Evolutionary conservation across 2,888 invertebrate species (phyloP).

Genomic region (Torymus auratus): DNA sequence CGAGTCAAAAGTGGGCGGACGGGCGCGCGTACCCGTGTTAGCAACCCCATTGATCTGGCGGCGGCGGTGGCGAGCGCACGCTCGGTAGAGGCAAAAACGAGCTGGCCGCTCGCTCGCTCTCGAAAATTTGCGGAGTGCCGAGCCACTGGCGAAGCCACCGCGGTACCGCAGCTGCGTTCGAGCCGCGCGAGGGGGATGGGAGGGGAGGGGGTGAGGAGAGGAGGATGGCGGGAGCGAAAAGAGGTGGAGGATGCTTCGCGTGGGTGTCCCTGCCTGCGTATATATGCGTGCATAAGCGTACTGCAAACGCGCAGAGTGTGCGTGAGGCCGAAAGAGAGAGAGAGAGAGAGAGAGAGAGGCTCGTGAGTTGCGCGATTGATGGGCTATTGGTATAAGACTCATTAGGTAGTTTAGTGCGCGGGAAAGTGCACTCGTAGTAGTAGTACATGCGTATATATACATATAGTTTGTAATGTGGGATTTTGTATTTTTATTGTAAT

Average conservation of each 20-base stretch:
- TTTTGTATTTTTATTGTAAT: too few relatives aligned
- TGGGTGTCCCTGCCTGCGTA: too few relatives aligned
- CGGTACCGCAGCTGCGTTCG: neutral
- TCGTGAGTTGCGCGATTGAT: slow-evolving; percentile 4
- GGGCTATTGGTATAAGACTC: neutral
- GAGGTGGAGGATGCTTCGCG: too few relatives aligned
- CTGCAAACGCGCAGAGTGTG: neutral
- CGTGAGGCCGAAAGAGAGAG: slow-evolving; percentile 30
- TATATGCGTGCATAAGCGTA: slow-evolving; percentile 35
- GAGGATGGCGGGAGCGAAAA: too few relatives aligned
- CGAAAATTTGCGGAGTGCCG: slow-evolving; percentile 73
- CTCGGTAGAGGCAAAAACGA: slow-evolving; percentile 68
- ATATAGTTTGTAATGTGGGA: too few relatives aligned
- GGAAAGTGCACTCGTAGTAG: too few relatives aligned
- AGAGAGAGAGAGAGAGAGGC: slow-evolving; percentile 58
- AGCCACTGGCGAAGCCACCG: slow-evolving; percentile 56
- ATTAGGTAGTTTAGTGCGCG: too few relatives aligned
- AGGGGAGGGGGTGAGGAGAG: too few relatives aligned
- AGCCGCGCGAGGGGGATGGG: too few relatives aligned
- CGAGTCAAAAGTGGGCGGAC: slow-evolving; percentile 57
- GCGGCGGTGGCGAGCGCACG: slow-evolving; percentile 67
- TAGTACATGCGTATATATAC: too few relatives aligned
- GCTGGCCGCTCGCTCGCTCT: slow-evolving; percentile 60
- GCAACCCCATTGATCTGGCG: slow-evolving; percentile 76
- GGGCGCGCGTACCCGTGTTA: slow-evolving; percentile 74